Evolutionary conservation across 2,113 vertebrate species (phyloP).

Genomic region (Crotalus horridus): DNA sequence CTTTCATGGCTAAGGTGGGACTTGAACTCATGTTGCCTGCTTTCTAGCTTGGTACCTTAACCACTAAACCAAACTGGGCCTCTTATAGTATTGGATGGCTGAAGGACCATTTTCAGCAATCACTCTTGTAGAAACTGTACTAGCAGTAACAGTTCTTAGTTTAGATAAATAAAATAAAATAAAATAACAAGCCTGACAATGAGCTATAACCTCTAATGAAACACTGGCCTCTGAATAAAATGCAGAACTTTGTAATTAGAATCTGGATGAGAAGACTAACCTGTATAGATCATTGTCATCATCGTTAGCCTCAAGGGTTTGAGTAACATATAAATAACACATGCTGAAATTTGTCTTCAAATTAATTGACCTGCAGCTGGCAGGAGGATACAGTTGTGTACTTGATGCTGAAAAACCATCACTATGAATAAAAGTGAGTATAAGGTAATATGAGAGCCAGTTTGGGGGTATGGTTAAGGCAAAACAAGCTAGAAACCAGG

Average conservation of each 20-base stretch:
- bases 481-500: not conserved
- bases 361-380: slow-evolving; percentile 53
- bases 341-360: slow-evolving; percentile 46
- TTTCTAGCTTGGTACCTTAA: not conserved
- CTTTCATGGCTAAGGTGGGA: not conserved
- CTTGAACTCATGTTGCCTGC: not conserved
- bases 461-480: not conserved
- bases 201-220: slow-evolving; percentile 51
- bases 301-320: slow-evolving; percentile 26
- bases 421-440: slow-evolving; percentile 18
- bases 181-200: not conserved
- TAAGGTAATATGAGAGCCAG: not conserved
- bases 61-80: not conserved
- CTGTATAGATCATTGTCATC: slow-evolving; percentile 44
- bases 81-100: not conserved
- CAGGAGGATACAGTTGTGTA: slow-evolving; percentile 39
- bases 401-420: slow-evolving; percentile 42
- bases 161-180: slow-evolving; percentile 23
- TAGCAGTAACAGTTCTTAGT: not conserved
- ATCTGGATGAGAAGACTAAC: slow-evolving; percentile 47
- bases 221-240: slow-evolving; percentile 53
- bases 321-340: slow-evolving; percentile 51
- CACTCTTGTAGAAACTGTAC: not conserved
- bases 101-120: not conserved
- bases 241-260: slow-evolving; percentile 57